A percentile compares a stretch with the other conserved stretches of the same genome.
These are phyloP conservation scores for Aphodius sticticus DNA, from an alignment of 2,888 invertebrate genomes.

Conservation along the genomic window DNA sequence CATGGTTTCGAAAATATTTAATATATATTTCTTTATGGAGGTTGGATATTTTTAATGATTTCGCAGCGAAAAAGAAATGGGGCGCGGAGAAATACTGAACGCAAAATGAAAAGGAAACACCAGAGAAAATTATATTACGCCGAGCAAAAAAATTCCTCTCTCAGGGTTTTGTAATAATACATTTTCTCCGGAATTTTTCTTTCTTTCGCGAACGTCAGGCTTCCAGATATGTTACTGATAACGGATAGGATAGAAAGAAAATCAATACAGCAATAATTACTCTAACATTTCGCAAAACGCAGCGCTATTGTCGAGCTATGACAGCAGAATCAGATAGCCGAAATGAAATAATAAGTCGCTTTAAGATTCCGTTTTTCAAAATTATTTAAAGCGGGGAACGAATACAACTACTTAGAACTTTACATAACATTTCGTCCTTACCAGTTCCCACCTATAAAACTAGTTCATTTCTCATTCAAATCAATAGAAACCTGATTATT, in stretches of 20 bases:
- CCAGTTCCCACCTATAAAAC: background rate
- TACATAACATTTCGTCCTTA: background rate
- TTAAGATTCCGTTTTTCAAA: conserved; percentile 6
- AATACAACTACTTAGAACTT: background rate
- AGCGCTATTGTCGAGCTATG: conserved; percentile 12
- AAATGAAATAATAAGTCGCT: conserved; percentile 18
- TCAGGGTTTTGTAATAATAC: conserved; percentile 1
- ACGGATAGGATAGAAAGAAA: conserved; percentile 36
- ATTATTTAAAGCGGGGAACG: background rate
- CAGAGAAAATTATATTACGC: conserved; percentile 8
- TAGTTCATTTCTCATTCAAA: conserved; percentile 10
- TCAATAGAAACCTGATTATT: conserved; percentile 23
- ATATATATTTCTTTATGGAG: background rate
- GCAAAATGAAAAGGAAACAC: conserved; percentile 6
- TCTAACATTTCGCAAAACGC: conserved; percentile 20
- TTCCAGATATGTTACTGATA: background rate
- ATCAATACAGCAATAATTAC: conserved; percentile 53
- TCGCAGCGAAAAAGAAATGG: background rate
- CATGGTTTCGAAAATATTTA: background rate
- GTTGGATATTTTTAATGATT: conserved; percentile 17
- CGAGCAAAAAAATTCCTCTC: background rate
- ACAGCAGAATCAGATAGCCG: background rate
- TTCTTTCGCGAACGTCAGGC: background rate
- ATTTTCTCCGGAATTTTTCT: conserved; percentile 12
- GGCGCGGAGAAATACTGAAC: background rate